A percentile compares a stretch with the other conserved stretches of the same genome.
Evolutionary conservation across 1,140 invertebrate genomes (phyloP).

Genomic region (Brachionus manjavacas): DNA sequence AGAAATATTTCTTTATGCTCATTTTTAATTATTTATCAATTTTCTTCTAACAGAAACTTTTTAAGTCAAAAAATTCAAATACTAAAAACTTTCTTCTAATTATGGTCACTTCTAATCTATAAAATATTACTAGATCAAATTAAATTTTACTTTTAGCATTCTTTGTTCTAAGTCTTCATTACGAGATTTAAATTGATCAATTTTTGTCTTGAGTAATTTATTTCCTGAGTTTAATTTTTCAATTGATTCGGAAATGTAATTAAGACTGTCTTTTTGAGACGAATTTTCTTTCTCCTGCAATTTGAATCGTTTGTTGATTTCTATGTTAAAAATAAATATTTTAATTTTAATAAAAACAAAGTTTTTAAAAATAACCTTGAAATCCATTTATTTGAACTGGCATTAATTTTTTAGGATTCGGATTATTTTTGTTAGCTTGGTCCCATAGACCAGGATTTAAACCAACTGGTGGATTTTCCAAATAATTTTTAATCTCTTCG

Average conservation of each 20-base stretch:
- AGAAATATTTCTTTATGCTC: too few relatives aligned
- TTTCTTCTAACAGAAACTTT: too few relatives aligned
- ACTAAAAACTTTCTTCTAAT: too few relatives aligned
- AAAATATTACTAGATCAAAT: too few relatives aligned
- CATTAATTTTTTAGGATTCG: constrained; percentile 77
- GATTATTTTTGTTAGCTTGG: constrained; percentile 86
- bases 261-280: constrained; percentile 69
- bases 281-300: constrained; percentile 72
- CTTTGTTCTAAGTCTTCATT: constrained; percentile 41
- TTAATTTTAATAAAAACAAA: not conserved
- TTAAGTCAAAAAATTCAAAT: too few relatives aligned
- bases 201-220: constrained; percentile 30
- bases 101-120: too few relatives aligned
- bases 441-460: constrained; percentile 63
- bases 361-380: constrained; percentile 47
- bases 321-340: constrained; percentile 45
- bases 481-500: constrained; percentile 75
- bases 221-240: constrained; percentile 36
- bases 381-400: constrained; percentile 89
- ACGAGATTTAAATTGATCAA: constrained; percentile 33
- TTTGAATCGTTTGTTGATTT: constrained; percentile 75
- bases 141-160: not conserved
- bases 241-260: constrained; percentile 6
- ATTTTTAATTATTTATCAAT: too few relatives aligned
- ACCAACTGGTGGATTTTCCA: constrained; percentile 78